phyloP scores from a whole-genome alignment of 2,113 vertebrate species.

The Nycticebus coucang region DNA sequence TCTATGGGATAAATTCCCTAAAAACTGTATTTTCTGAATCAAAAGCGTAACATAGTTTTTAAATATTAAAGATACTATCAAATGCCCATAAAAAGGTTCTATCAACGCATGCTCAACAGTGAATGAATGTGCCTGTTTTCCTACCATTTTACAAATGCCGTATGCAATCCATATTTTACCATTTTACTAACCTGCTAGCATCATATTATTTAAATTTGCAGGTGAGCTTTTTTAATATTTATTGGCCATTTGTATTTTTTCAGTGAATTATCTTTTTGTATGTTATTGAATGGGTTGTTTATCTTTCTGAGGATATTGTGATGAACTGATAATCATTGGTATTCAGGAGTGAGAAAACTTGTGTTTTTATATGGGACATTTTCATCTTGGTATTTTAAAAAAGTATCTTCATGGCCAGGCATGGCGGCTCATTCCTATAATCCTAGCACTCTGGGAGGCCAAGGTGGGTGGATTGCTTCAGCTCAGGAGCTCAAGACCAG shows the following conservation, averaged over 20 bases:
- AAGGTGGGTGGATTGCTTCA: no score
- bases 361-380: not conserved
- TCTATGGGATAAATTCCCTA: slow-evolving; percentile 22
- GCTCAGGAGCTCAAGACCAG: no score
- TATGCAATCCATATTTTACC: not conserved
- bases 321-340: not conserved
- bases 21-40: slow-evolving; percentile 25
- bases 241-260: slow-evolving; percentile 4
- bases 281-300: not conserved
- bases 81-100: not conserved
- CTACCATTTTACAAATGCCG: not conserved
- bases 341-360: slow-evolving; percentile 5
- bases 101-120: not conserved
- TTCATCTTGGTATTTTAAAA: not conserved
- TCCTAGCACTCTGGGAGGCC: no score
- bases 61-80: not conserved
- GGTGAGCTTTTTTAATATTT: not conserved
- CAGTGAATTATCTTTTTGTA: not conserved
- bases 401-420: not conserved
- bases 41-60: not conserved
- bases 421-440: no score
- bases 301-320: not conserved
- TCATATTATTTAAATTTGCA: slow-evolving; percentile 16
- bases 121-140: not conserved
- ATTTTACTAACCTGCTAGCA: not conserved